Evolutionary conservation across 2,888 invertebrate genomes (phyloP).

Genomic region (Apotomis capreana): DNA sequence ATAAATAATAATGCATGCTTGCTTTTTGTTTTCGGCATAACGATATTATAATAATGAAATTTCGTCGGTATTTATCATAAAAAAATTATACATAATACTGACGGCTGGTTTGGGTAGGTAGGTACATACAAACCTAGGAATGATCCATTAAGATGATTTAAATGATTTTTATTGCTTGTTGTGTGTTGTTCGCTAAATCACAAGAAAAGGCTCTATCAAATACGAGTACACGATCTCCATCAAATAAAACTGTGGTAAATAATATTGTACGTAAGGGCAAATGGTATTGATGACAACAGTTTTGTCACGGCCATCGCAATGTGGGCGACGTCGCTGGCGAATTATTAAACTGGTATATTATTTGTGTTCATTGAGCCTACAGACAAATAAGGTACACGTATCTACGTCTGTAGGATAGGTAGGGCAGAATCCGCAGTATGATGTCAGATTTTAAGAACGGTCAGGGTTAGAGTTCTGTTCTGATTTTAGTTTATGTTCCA

Average conservation of each 20-base stretch:
- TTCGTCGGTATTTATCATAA: no score
- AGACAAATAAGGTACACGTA: constrained; percentile 19
- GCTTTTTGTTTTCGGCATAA: no score
- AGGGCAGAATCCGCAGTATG: constrained; percentile 17
- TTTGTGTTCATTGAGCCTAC: constrained; percentile 21
- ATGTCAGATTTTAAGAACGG: constrained; percentile 18
- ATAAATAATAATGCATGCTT: no score
- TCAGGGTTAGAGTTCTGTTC: constrained; percentile 22
- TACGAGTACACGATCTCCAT: neutral
- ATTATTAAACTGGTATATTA: constrained; percentile 28
- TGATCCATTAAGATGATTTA: no score
- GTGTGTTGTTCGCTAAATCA: no score
- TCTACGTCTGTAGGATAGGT: constrained; percentile 10
- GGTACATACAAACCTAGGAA: no score
- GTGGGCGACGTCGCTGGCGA: constrained; percentile 26
- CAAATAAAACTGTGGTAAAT: constrained; percentile 4
- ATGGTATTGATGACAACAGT: constrained; percentile 33
- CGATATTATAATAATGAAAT: no score
- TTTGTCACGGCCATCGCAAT: constrained; percentile 20
- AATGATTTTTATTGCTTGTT: no score
- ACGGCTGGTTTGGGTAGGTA: no score
- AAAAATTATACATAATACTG: no score
- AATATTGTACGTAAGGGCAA: constrained; percentile 1
- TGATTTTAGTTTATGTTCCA: neutral
- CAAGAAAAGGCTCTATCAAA: no score